Conservation (phyloP, 2,888 invertebrate genomes). For the Eupelmus urozonus region DNA sequence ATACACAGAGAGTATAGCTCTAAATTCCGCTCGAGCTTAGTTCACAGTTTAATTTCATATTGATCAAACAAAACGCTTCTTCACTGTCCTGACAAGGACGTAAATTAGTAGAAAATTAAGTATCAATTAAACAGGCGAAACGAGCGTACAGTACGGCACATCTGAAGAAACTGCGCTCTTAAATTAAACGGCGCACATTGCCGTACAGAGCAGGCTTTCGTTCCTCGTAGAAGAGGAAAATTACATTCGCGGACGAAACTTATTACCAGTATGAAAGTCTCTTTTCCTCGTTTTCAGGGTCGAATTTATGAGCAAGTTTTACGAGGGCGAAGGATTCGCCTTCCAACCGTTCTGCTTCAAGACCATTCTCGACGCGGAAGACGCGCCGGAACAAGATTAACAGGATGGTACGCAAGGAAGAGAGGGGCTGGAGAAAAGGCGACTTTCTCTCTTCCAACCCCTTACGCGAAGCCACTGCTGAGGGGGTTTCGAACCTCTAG, state of each 20-base stretch:
- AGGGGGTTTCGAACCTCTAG: not conserved
- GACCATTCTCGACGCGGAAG: constrained; percentile 62
- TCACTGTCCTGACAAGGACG: no score
- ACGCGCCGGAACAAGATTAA: constrained; percentile 46
- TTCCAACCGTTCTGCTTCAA: constrained; percentile 86
- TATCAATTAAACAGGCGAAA: no score
- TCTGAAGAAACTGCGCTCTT: not conserved
- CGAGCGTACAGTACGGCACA: no score
- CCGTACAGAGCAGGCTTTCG: no score
- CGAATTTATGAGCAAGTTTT: constrained; percentile 88
- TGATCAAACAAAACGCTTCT: no score
- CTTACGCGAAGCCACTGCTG: not conserved
- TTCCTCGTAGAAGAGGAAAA: no score
- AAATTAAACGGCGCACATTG: not conserved
- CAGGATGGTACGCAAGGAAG: not conserved
- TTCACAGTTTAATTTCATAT: no score
- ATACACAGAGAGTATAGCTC: no score
- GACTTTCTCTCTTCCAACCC: not conserved
- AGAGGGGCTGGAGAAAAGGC: not conserved
- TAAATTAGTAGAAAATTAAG: no score
- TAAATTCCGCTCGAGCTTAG: no score
- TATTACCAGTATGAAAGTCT: constrained; percentile 7
- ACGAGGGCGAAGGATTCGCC: constrained; percentile 82
- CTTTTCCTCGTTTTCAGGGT: constrained; percentile 79
- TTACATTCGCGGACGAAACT: not conserved